Base-by-base conservation (phyloP, 2,113 vertebrate species). In the Ciconia boyciana region DNA sequence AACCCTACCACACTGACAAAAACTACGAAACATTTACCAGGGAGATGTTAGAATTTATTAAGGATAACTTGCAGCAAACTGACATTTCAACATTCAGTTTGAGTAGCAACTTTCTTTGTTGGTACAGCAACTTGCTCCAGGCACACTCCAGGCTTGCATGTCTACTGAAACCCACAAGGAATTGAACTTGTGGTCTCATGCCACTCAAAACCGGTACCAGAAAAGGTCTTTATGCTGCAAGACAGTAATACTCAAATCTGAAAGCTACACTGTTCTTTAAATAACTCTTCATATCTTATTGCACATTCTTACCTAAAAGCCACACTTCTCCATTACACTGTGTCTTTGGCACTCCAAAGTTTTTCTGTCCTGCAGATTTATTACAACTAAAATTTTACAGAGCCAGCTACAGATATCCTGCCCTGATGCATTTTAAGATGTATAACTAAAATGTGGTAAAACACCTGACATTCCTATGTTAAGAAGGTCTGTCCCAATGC, bases 1-100 rank as follows among this genome's bases (percentile, higher is more conserved):
- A 74, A 13, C 39, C 13, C 13, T 60, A 74, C 31, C 57, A 46
- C 21, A 49, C 22, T 92, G 78, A 96, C 64, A 81, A 94, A 72
- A 0, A 14, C 31, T 54, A 39, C 31, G 91, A 79, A 87, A 62
- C 24, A 78, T 93, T 92, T 95, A 85, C 29, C 36, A 83, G 52
- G 43, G 41, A 91, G 34, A 93, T 65, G 34, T 54, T 95, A 85
- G 51, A 78, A 90, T 86, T 78, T 89, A 89, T 95, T 86, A 88
- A 86, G 92, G 43, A 72, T n/a, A 92, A 87, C 76, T 72, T 95
- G 58, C 69, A 96, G 76, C 52, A 83, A 95, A 81, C 21, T 95
- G 91, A 89, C 83, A 95, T 95, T 97, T 95, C 90, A 89, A 80
- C 82, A 70, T 57, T 83, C 83, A 84, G 69, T 86, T 68, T 90